phyloP scores from a whole-genome alignment of 2,888 invertebrate species.

The Coenonympha arcania region DNA sequence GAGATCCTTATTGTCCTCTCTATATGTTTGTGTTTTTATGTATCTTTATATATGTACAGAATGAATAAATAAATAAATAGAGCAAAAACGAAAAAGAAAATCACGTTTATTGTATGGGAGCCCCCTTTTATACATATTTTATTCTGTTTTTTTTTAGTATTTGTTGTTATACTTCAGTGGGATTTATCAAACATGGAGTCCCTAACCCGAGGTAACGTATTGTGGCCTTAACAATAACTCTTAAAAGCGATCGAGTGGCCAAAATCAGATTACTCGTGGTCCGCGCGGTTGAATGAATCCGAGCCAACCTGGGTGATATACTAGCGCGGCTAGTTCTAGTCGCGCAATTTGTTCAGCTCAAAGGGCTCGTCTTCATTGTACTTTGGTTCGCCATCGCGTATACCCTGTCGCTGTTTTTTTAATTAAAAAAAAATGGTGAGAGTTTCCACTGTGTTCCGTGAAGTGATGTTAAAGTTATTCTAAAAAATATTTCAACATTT shows the following conservation, averaged over 20 bases:
- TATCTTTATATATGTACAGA: too few relatives aligned
- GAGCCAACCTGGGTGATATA: constrained; percentile 66
- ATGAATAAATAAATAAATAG: too few relatives aligned
- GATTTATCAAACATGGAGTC: neutral
- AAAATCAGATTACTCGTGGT: constrained; percentile 38
- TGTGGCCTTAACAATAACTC: constrained; percentile 54
- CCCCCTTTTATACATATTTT: too few relatives aligned
- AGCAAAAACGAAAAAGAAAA: too few relatives aligned
- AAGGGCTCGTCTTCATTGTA: constrained; percentile 62
- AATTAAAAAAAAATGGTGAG: constrained; percentile 52
- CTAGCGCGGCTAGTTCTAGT: constrained; percentile 54
- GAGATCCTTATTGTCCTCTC: too few relatives aligned
- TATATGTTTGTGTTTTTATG: too few relatives aligned
- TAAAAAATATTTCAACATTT: too few relatives aligned
- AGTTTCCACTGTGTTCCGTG: constrained; percentile 16
- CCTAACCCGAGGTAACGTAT: constrained; percentile 34
- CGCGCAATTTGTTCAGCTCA: constrained; percentile 63
- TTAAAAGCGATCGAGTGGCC: constrained; percentile 56
- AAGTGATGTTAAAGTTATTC: too few relatives aligned
- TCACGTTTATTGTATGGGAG: too few relatives aligned
- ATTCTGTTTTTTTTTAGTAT: too few relatives aligned
- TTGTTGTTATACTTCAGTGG: neutral
- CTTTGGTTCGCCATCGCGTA: constrained; percentile 60
- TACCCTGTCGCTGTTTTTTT: constrained; percentile 48
- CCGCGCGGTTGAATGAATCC: constrained; percentile 37